These are phyloP conservation scores for Lipotes vexillifer DNA, from an alignment of 2,113 vertebrate species.

Conservation along the genomic window DNA sequence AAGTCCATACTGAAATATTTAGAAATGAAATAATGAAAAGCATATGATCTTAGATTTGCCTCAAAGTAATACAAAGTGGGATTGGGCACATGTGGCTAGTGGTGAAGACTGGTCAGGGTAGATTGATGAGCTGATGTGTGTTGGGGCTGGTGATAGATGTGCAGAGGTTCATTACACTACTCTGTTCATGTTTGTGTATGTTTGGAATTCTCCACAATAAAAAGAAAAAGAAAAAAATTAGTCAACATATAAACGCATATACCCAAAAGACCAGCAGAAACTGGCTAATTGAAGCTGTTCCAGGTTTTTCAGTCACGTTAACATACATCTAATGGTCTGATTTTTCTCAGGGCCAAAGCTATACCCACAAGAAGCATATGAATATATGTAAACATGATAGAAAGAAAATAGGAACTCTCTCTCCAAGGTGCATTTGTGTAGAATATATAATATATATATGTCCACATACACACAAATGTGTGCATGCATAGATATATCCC, in stretches of 20 bases:
- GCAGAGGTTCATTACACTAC: not conserved
- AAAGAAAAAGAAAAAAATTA: not conserved
- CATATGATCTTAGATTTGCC: not conserved
- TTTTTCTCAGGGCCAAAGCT: not conserved
- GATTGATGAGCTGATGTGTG: not conserved
- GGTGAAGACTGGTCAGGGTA: not conserved
- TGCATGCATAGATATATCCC: not conserved
- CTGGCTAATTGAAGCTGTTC: not conserved
- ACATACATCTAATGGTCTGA: not conserved
- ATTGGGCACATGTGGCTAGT: not conserved
- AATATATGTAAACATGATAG: not conserved
- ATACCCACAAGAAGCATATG: not conserved
- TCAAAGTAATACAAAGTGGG: not conserved
- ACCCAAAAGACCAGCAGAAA: not conserved
- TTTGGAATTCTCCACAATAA: not conserved
- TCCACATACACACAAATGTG: not conserved
- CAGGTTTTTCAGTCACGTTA: not conserved
- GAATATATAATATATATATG: not conserved
- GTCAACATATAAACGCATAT: not conserved
- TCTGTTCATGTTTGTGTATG: not conserved
- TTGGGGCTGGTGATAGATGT: not conserved
- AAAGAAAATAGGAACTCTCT: not conserved
- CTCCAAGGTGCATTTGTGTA: not conserved
- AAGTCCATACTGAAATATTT: not conserved
- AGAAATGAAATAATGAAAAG: not conserved